phyloP scores from a whole-genome alignment of 37 sponge, comb jelly and placozoan species.

The Diacarnus erythraeanus region DNA sequence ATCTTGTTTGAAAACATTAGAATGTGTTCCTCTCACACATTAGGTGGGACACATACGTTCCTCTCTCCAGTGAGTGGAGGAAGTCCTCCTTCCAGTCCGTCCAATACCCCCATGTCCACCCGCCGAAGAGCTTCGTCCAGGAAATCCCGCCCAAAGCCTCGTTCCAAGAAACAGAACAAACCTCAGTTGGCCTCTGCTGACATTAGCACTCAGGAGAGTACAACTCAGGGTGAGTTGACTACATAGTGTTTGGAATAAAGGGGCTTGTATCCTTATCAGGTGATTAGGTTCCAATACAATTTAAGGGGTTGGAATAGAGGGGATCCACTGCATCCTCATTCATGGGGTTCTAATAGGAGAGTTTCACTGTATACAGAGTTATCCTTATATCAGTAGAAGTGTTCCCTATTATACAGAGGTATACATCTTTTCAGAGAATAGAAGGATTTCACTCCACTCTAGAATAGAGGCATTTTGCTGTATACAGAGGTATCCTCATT shows the following conservation, averaged over 20 bases:
- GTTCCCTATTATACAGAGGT: no score
- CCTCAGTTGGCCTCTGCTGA: conserved; percentile 49
- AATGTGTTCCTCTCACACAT: conserved; percentile 4
- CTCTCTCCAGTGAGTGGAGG: conserved; percentile 13
- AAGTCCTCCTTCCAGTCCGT: conserved; percentile 68
- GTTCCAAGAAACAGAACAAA: conserved; percentile 27
- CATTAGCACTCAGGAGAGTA: conserved; percentile 75
- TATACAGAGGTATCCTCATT: no score
- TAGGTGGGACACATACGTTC: conserved; percentile 40
- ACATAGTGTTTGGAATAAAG: neutral
- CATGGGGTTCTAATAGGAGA: no score
- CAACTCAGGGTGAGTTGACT: conserved; percentile 45
- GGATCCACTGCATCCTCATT: no score
- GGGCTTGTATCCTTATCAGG: neutral
- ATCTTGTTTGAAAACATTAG: no score
- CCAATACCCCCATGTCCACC: conserved; percentile 58
- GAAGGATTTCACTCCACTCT: no score
- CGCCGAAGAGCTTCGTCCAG: conserved; percentile 32
- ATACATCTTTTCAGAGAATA: no score
- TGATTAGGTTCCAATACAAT: no score
- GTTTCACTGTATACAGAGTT: no score
- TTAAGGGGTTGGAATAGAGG: no score
- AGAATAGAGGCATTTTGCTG: no score
- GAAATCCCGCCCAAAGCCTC: conserved; percentile 48
- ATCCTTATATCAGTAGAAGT: no score